Conservation (phyloP, 1,140 invertebrate species). For the Oscheius sp. region DNA sequence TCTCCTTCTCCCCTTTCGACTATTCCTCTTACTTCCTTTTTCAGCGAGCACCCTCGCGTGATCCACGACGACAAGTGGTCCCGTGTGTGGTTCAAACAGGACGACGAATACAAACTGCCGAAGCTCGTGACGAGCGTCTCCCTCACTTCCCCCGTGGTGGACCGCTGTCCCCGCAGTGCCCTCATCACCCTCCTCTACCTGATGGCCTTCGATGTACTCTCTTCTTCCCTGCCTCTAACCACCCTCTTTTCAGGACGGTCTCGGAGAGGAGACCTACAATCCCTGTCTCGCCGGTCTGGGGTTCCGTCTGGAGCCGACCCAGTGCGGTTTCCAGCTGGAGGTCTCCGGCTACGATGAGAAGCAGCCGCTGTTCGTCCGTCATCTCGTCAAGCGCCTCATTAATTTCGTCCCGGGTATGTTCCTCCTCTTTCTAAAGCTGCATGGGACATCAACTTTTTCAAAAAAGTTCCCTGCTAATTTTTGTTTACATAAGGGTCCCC, state of each 20-base stretch:
- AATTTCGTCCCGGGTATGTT: conserved; percentile 68
- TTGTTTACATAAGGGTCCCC: conserved; percentile 74
- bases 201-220: not conserved
- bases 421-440: not conserved
- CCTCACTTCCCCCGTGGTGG: conserved; percentile 71
- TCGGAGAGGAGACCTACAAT: conserved; percentile 87
- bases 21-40: not conserved
- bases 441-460: too few relatives aligned
- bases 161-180: conserved; percentile 78
- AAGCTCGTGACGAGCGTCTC: conserved; percentile 76
- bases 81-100: conserved; percentile 88
- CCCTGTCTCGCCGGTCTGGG: conserved; percentile 81
- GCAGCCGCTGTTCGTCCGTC: conserved; percentile 78
- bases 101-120: conserved; percentile 83
- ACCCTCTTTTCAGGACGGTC: conserved; percentile 70
- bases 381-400: conserved; percentile 80
- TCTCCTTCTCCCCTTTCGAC: not conserved
- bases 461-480: conserved; percentile 33
- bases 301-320: not conserved
- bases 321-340: not conserved
- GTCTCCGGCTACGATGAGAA: conserved; percentile 82
- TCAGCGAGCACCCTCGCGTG: conserved; percentile 68
- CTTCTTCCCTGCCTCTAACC: not conserved
- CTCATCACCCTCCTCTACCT: conserved; percentile 78
- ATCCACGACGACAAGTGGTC: conserved; percentile 76